phyloP scores from a whole-genome alignment of 2,113 vertebrate species.

The Cebidichthys violaceus region DNA sequence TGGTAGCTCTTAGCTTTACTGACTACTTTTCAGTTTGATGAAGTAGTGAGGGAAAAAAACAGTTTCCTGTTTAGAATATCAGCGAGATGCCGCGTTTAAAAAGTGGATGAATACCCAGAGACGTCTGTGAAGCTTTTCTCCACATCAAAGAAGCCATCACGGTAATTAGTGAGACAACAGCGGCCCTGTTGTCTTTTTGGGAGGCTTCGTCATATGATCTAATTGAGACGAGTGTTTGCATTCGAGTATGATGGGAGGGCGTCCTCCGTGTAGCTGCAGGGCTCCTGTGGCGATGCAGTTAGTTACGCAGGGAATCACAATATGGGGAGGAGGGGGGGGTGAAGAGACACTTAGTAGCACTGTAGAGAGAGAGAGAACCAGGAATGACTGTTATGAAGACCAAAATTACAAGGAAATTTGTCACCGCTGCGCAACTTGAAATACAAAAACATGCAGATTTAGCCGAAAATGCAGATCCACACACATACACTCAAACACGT shows the following conservation, averaged over 20 bases:
- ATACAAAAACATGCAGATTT: slow-evolving; percentile 20
- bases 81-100: slow-evolving; percentile 25
- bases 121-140: slow-evolving; percentile 21
- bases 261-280: slow-evolving; percentile 18
- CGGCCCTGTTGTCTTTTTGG: slow-evolving; percentile 44
- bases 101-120: slow-evolving; percentile 11
- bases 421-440: slow-evolving; percentile 28
- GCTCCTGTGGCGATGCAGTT: slow-evolving; percentile 51
- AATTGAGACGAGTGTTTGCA: slow-evolving; percentile 54
- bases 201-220: slow-evolving; percentile 50
- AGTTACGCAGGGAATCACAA: slow-evolving; percentile 38
- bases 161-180: slow-evolving; percentile 56
- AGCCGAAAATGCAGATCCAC: slow-evolving; percentile 9
- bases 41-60: neutral
- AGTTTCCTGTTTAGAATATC: slow-evolving; percentile 8
- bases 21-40: neutral
- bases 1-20: slow-evolving; percentile 36
- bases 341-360: slow-evolving; percentile 28
- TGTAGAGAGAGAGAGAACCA: neutral
- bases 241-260: slow-evolving; percentile 26
- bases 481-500: neutral
- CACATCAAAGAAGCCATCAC: slow-evolving; percentile 36
- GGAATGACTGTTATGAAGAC: slow-evolving; percentile 8
- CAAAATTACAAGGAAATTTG: slow-evolving; percentile 35
- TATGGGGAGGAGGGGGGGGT: neutral